phyloP scores from a whole-genome alignment of 2,888 invertebrate species.

The Boloria euphrosyne region DNA sequence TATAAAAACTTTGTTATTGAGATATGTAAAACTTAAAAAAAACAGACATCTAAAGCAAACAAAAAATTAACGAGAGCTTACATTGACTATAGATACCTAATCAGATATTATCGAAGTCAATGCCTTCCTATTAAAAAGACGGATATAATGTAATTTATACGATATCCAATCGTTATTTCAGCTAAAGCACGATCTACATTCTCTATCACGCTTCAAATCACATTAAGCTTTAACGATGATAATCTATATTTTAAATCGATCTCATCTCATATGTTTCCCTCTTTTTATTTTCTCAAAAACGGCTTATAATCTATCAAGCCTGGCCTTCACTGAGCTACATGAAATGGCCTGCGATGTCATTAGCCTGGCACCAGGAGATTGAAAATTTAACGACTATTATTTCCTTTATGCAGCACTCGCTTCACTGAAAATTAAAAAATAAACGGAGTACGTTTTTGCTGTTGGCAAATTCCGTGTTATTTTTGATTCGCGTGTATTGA shows the following conservation, averaged over 20 bases:
- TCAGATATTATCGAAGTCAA: too few species aligned
- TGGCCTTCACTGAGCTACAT: slow-evolving; percentile 43
- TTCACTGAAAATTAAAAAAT: slow-evolving; percentile 38
- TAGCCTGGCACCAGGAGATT: slow-evolving; percentile 53
- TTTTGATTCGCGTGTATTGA: slow-evolving; percentile 12
- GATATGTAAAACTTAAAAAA: too few species aligned
- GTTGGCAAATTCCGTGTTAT: slow-evolving; percentile 17
- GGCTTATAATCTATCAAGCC: slow-evolving; percentile 24
- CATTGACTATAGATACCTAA: too few species aligned
- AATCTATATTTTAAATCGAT: background rate
- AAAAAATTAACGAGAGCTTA: too few species aligned
- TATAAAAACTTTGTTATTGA: too few species aligned
- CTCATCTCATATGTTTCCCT: background rate
- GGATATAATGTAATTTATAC: too few species aligned
- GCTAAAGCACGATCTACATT: too few species aligned
- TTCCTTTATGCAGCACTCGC: slow-evolving; percentile 46
- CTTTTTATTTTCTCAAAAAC: slow-evolving; percentile 10
- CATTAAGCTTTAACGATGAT: too few species aligned
- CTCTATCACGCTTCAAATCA: too few species aligned
- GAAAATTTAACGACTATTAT: slow-evolving; percentile 61
- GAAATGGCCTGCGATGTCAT: slow-evolving; percentile 58
- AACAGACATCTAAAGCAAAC: too few species aligned
- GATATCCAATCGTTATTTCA: too few species aligned
- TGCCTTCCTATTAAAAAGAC: too few species aligned
- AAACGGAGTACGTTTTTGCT: slow-evolving; percentile 22